Evolutionary conservation across 1,140 invertebrate genomes (phyloP), one percentile per base, ranked within the genome.

Genomic region (Ooceraea biroi): DNA sequence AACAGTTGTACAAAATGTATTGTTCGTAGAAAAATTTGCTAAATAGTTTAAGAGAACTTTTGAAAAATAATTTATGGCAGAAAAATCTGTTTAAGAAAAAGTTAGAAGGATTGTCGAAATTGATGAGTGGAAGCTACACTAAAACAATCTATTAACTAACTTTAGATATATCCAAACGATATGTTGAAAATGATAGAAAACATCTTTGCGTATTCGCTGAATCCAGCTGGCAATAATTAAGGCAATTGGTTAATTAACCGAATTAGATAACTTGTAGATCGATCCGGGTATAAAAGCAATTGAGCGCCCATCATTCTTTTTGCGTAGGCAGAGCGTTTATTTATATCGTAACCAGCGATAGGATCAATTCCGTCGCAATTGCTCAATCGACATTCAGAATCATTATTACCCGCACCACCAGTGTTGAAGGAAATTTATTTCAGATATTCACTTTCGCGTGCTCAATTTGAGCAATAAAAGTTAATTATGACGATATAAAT

Each of bases 191-290:
- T n/a, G 60, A 65, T 77, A 36, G 22, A 30, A 46, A 50, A 65
- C 65, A 50, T 65, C 52, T 78, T 17, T 69, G 36, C 48, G 50
- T 69, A 77, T 52, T 44, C 46, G 44, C 30, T 46, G 36, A 58
- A 22, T 22, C 12, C 25, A 19, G 10, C 12, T 8, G 36, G 50
- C 65, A 83, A 91, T 91, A 92, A 94, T 92, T 92, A 92, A 85
- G 82, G 60, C 91, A 93, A 94, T 94, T 93, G 93, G 90, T 91
- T 92, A 92, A 94, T 94, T 93, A 92, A 92, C 89, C 80, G 88
- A 94, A 94, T 94, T 92, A 92, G 90, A 92, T 93, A 92, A 93
- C 92, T 88, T 90, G 73, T 86, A 69, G 84, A 91, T 93, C 91
- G 91, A 93, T 92, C 92, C 86, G 88, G 69, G 78, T 74, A 85